Base-by-base conservation (phyloP, 2,888 invertebrate genomes). In the Orthosia incerta region DNA sequence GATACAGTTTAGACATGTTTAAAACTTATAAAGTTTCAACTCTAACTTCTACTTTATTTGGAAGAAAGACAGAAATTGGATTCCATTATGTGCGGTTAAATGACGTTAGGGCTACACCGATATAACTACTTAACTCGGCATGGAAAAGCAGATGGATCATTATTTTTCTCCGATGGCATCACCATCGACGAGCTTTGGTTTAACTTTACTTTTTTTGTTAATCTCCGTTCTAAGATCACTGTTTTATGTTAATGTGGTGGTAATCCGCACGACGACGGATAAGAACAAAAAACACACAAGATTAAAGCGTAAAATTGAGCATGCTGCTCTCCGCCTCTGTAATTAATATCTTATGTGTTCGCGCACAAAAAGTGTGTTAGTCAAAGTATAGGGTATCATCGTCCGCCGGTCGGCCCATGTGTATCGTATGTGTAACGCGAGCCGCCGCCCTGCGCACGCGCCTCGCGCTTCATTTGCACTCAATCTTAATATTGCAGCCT, bases 401-500 rank as follows among this genome's bases (percentile, higher is more conserved):
- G 83, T 59, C 69, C 76, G 80, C 71, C 82, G 74, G 87, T 82
- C 87, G 87, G 87, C 68, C 84, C 86, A 87, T 87, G 83, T 87
- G 86, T 85, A 84, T 45, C 84, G 78, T 86, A 81, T 89, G 86
- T 89, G 90, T 84, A 95, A 95, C 90, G 70, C 87, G 92, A 95
- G 89, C 88, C 87, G 89, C 89, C 88, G 89, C 86, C 77, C 76
- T 83, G 91, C 90, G 94, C 95, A 93, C 95, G 95, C 94, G 95
- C 94, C 93, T 90, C 89, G 85, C 93, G 95, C 91, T 82, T 91
- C 95, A 95, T 95, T 95, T 94, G 90, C 95, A 91, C 91, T 93
- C 94, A 95, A 95, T 95, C 94, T 95, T 95, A 95, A 95, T 94
- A 95, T 93, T 92, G 92, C 94, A 94, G 90, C 86, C 86, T 88